These are phyloP conservation scores for Lomographa bimaculata DNA, from an alignment of 2,888 invertebrate genomes.

Conservation along the genomic window DNA sequence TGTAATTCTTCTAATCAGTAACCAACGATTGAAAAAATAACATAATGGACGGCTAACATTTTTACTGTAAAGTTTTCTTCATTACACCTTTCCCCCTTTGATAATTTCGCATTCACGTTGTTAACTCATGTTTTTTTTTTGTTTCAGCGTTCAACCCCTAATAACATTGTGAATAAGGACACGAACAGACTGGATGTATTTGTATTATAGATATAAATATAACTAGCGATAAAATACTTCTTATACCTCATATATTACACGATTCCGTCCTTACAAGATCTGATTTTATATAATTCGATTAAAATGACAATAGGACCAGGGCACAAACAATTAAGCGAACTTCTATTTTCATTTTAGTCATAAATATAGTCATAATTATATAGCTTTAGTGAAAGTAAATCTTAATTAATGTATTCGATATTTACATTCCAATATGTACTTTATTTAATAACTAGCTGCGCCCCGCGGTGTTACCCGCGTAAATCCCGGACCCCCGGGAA, in stretches of 20 bases:
- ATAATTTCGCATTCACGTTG: too few relatives aligned
- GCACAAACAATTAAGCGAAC: constrained; percentile 52
- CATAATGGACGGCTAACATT: too few relatives aligned
- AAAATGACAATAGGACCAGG: constrained; percentile 79
- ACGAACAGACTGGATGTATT: constrained; percentile 22
- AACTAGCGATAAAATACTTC: constrained; percentile 26
- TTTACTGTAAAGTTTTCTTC: too few relatives aligned
- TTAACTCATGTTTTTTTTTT: constrained; percentile 28
- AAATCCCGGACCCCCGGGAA: too few relatives aligned
- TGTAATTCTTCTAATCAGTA: too few relatives aligned
- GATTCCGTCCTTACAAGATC: constrained; percentile 49
- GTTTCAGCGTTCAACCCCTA: constrained; percentile 63
- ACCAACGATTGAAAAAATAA: too few relatives aligned
- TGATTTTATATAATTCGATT: constrained; percentile 50
- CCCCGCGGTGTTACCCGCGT: too few relatives aligned
- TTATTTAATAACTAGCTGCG: too few relatives aligned
- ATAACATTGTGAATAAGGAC: constrained; percentile 25
- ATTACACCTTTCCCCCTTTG: too few relatives aligned
- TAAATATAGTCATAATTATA: constrained; percentile 31
- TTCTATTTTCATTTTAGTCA: constrained; percentile 83
- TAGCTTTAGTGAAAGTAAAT: constrained; percentile 12
- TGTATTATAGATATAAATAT: constrained; percentile 44
- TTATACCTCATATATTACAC: constrained; percentile 46
- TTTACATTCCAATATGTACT: constrained; percentile 17
- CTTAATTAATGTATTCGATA: constrained; percentile 8